Base-by-base conservation (phyloP, 1,140 invertebrate genomes). In the Bombus superbus region DNA sequence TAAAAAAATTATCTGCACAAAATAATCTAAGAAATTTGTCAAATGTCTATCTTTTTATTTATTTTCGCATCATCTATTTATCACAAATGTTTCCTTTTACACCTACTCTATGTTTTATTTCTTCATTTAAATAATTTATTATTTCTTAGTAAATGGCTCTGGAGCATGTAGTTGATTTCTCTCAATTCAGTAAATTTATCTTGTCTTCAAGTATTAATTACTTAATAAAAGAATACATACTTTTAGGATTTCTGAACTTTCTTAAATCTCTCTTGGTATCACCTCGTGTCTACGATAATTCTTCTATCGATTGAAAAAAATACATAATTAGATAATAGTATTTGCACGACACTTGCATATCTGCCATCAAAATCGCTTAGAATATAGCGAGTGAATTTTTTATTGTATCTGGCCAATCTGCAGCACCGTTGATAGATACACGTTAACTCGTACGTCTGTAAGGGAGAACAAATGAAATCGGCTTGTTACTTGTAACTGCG, bases 401-500 rank as follows among this genome's bases (percentile, higher is more conserved):
- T 75, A 72, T 68, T 75, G 81, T 88, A 87, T 75, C 74, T 25
- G 6, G 10, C 35, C 35, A 38, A 38, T 88, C 75, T 84, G 72
- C 62, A 64, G 68, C 44, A 64, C 47, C 71, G 75, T 81, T 88
- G 81, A 88, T 88, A 73, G 86, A 89, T 88, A 85, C 72, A 83
- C 74, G 76, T 89, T 85, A 80, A 85, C 84, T 78, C 59, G 71
- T 88, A 42, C 35, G 73, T 64, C 40, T n/a, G 38, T 69, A 86
- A 68, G 81, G 81, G 64, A 75, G 75, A 86, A 89, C 84, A 86
- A 86, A 86, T 83, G 79, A 86, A 86, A 89, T 86, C 80, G 84
- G 84, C 62, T 89, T 89, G 88, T 89, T 89, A 86, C 84, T 80
- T 86, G 84, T 80, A 89, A 77, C 83, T 69, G 66, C 80, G 84